phyloP scores from a whole-genome alignment of 2,113 vertebrate genomes.

The Coregonus clupeaformis region DNA sequence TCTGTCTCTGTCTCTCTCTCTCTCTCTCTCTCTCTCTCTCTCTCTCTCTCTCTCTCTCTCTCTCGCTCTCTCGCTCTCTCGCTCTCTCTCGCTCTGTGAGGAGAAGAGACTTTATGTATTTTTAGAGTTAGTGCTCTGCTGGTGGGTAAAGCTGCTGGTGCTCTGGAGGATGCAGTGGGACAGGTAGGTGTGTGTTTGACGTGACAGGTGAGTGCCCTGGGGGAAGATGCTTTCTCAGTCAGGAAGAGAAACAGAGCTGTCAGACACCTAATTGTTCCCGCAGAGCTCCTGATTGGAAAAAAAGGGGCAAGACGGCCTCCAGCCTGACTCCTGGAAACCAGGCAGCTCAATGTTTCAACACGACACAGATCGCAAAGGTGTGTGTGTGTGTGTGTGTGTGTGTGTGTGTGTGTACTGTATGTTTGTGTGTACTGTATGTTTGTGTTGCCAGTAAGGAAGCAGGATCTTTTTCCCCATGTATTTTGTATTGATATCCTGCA shows the following conservation, averaged over 20 bases:
- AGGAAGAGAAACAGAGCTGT: constrained; percentile 33
- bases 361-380: background rate
- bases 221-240: constrained; percentile 2
- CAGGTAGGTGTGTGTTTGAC: background rate
- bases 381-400: constrained; percentile 16
- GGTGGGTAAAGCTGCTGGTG: background rate
- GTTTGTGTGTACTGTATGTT: background rate
- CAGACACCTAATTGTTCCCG: constrained; percentile 42
- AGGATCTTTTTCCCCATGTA: constrained; percentile 1
- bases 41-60: background rate
- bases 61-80: background rate
- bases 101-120: too few relatives aligned
- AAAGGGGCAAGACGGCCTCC: constrained; percentile 17
- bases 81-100: background rate
- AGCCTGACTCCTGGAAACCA: background rate
- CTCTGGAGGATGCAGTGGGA: background rate
- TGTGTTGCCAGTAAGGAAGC: background rate
- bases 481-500: background rate
- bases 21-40: background rate
- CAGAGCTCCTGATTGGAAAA: constrained; percentile 23
- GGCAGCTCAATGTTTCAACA: constrained; percentile 4
- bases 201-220: constrained; percentile 30
- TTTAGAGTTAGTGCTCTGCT: too few relatives aligned
- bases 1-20: background rate
- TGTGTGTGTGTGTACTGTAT: constrained; percentile 2